These are phyloP conservation scores for Bombus vancouverensis DNA, from an alignment of 1,140 invertebrate genomes.

Conservation along the genomic window DNA sequence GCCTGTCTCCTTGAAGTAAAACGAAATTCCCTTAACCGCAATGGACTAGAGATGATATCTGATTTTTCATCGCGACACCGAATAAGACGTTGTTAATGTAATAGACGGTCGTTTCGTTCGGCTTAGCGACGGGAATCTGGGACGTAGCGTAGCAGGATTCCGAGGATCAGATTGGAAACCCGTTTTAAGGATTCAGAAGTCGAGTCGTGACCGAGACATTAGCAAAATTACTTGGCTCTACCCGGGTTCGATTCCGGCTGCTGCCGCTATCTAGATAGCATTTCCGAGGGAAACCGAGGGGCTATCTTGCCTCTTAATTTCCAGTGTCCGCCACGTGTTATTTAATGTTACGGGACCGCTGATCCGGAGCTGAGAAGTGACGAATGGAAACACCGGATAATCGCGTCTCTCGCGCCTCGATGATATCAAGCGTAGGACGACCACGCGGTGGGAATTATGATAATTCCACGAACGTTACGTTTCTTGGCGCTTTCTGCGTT, in stretches of 20 bases:
- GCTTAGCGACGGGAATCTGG: slow-evolving; percentile 38
- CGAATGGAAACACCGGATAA: background rate
- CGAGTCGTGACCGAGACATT: slow-evolving; percentile 54
- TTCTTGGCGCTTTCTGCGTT: background rate
- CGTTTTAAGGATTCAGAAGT: slow-evolving; percentile 53
- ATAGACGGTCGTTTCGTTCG: slow-evolving; percentile 4
- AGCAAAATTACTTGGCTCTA: slow-evolving; percentile 47
- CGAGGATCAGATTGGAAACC: slow-evolving; percentile 50
- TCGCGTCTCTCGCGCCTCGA: background rate
- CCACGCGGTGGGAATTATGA: background rate
- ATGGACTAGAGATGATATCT: slow-evolving; percentile 19
- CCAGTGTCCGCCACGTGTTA: slow-evolving; percentile 6
- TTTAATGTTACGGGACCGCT: background rate
- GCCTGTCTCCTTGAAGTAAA: background rate
- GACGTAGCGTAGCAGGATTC: slow-evolving; percentile 39
- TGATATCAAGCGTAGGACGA: background rate
- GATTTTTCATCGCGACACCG: slow-evolving; percentile 40
- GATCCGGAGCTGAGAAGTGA: background rate
- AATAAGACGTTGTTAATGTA: slow-evolving; percentile 49
- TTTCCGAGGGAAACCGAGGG: slow-evolving; percentile 40
- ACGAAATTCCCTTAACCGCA: background rate
- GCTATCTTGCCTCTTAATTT: slow-evolving; percentile 42
- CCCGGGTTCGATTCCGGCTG: slow-evolving; percentile 23
- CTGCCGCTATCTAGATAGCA: slow-evolving; percentile 40
- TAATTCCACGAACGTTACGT: background rate